phyloP scores from a whole-genome alignment of 2,113 vertebrate species.

The Lethenteron reissneri region DNA sequence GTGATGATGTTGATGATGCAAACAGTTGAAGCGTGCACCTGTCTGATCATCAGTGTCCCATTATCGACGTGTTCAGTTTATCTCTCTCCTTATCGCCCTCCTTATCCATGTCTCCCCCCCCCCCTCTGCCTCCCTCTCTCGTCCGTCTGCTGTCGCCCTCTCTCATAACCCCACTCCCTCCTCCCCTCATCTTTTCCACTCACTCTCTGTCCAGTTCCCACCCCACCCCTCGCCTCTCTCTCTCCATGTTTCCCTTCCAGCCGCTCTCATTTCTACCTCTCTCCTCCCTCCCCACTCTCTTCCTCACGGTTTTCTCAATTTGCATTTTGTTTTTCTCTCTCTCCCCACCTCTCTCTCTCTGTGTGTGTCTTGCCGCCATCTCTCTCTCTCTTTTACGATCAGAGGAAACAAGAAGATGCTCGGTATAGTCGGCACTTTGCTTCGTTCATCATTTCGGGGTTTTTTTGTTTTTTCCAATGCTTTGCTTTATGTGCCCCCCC shows the following conservation, averaged over 20 bases:
- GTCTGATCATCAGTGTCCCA: no score
- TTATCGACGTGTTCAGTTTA: neutral
- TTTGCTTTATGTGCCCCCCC: no score
- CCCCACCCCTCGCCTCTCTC: neutral
- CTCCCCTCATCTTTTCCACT: neutral
- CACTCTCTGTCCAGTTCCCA: neutral
- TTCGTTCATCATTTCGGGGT: neutral
- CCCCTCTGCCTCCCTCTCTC: neutral
- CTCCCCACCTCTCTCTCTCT: neutral
- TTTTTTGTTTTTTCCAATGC: no score
- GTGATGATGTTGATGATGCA: no score
- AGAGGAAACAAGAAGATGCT: no score
- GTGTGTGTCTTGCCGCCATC: neutral
- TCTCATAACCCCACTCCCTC: neutral
- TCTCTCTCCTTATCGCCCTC: neutral
- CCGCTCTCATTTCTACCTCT: neutral
- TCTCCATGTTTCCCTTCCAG: slow-evolving; percentile 1
- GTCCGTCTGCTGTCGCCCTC: neutral
- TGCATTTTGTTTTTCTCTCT: neutral
- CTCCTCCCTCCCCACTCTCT: neutral
- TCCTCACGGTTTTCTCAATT: neutral
- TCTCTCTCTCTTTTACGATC: neutral
- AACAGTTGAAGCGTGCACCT: no score
- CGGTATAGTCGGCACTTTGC: no score
- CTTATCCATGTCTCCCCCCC: neutral